These are phyloP conservation scores for Venusia cambrica DNA, from an alignment of 2,888 invertebrate genomes.

Conservation along the genomic window DNA sequence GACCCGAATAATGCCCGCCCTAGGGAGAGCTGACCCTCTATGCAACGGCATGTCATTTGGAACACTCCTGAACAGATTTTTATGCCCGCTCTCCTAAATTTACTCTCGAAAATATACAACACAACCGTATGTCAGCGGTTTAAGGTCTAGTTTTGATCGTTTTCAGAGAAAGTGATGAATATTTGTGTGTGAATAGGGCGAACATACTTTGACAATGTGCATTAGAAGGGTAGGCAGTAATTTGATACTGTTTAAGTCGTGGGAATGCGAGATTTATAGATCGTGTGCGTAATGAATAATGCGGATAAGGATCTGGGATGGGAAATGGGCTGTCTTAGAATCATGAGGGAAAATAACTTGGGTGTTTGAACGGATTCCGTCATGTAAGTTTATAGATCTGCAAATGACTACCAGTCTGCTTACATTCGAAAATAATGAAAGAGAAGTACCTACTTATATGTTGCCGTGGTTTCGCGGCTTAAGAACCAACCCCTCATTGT, in stretches of 20 bases:
- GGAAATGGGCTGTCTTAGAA: slow-evolving; percentile 18
- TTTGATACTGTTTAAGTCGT: slow-evolving; percentile 69
- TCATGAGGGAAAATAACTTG: slow-evolving; percentile 13
- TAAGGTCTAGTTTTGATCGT: slow-evolving; percentile 34
- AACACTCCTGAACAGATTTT: slow-evolving; percentile 71
- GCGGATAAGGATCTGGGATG: slow-evolving; percentile 28
- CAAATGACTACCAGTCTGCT: no score
- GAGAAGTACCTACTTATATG: no score
- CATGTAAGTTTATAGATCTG: no score
- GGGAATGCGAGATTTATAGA: slow-evolving; percentile 58
- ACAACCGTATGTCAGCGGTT: slow-evolving; percentile 16
- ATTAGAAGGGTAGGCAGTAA: slow-evolving; percentile 53
- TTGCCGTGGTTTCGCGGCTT: no score
- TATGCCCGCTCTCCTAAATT: slow-evolving; percentile 38
- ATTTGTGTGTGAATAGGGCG: slow-evolving; percentile 16
- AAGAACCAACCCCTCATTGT: no score
- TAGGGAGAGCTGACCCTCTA: slow-evolving; percentile 54
- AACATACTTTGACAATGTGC: slow-evolving; percentile 27
- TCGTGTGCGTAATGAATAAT: slow-evolving; percentile 45
- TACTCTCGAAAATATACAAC: slow-evolving; percentile 1
- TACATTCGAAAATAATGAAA: no score
- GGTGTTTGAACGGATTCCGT: slow-evolving; percentile 1
- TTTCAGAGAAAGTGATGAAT: slow-evolving; percentile 1
- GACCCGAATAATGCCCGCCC: slow-evolving; percentile 68
- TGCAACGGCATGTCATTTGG: slow-evolving; percentile 61